A percentile compares a stretch with the other conserved stretches of the same genome.
Evolutionary conservation across 1,140 invertebrate genomes (phyloP).

Genomic region (Tetragonula clypearis): DNA sequence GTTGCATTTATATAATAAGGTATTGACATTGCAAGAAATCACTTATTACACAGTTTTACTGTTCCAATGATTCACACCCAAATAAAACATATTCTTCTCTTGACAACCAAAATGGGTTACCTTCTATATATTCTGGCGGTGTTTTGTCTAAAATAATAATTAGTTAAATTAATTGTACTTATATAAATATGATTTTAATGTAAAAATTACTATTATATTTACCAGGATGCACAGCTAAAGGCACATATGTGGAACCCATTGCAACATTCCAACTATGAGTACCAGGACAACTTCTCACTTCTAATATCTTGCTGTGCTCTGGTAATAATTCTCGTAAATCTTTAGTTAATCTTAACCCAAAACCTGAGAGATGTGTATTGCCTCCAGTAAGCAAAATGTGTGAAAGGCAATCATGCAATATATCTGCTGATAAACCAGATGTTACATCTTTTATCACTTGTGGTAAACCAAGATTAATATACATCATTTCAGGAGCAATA

Average conservation of each 20-base stretch:
- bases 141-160: conserved; percentile 75
- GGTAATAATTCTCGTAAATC: conserved; percentile 80
- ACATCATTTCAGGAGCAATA: conserved; percentile 82
- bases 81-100: conserved; percentile 82
- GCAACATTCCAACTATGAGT: conserved; percentile 81
- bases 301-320: conserved; percentile 78
- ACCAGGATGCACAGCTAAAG: conserved; percentile 80
- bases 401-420: conserved; percentile 79
- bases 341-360: conserved; percentile 78
- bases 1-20: conserved; percentile 55
- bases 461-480: conserved; percentile 78
- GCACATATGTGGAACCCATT: conserved; percentile 81
- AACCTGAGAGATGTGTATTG: conserved; percentile 81
- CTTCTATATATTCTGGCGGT: conserved; percentile 78
- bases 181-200: conserved; percentile 1
- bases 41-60: conserved; percentile 63
- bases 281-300: conserved; percentile 79
- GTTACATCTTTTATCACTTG: conserved; percentile 80
- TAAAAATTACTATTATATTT: conserved; percentile 42
- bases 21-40: conserved; percentile 54
- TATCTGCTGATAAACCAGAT: conserved; percentile 75
- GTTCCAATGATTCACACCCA: conserved; percentile 79
- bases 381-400: conserved; percentile 82
- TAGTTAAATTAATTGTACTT: background rate
- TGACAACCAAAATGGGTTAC: conserved; percentile 81